phyloP scores from a whole-genome alignment of 1,140 invertebrate species.

The Macrobrachium rosenbergii region DNA sequence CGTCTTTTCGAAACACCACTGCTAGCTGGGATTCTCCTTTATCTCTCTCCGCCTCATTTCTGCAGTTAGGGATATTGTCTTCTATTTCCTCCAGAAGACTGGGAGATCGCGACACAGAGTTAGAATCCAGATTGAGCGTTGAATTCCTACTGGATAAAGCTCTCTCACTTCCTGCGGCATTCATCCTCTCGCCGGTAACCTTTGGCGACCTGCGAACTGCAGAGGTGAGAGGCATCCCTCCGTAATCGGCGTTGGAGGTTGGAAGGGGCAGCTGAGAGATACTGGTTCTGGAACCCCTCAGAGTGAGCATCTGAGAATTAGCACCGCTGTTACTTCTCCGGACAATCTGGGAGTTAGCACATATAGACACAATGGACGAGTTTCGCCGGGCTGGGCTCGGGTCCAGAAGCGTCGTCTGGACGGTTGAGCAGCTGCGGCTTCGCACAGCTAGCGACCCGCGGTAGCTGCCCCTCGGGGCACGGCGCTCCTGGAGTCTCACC shows the following conservation, averaged over 20 bases:
- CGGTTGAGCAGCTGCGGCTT: neutral
- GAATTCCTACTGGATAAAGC: neutral
- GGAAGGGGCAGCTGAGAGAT: neutral
- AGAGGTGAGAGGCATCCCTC: neutral
- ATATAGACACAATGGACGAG: constrained; percentile 3
- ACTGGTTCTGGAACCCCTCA: neutral
- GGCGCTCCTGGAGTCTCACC: constrained; percentile 1
- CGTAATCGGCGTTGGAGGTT: neutral
- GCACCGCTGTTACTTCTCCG: constrained; percentile 13
- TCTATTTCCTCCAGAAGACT: constrained; percentile 18
- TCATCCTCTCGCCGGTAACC: neutral
- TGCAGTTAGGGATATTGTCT: neutral
- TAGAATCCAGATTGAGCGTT: neutral
- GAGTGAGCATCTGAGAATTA: neutral
- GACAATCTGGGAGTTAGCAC: neutral
- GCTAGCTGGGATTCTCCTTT: neutral
- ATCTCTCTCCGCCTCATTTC: neutral
- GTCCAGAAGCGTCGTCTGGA: constrained; percentile 11
- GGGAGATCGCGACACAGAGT: neutral
- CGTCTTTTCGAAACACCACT: constrained; percentile 2
- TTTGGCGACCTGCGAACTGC: neutral
- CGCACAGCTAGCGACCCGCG: neutral
- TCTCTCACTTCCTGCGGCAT: neutral
- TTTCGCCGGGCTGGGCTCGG: neutral
- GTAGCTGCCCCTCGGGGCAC: neutral